Conservation (phyloP, 1,140 invertebrate species). For the fruit fly (Drosophila melanogaster) region DNA sequence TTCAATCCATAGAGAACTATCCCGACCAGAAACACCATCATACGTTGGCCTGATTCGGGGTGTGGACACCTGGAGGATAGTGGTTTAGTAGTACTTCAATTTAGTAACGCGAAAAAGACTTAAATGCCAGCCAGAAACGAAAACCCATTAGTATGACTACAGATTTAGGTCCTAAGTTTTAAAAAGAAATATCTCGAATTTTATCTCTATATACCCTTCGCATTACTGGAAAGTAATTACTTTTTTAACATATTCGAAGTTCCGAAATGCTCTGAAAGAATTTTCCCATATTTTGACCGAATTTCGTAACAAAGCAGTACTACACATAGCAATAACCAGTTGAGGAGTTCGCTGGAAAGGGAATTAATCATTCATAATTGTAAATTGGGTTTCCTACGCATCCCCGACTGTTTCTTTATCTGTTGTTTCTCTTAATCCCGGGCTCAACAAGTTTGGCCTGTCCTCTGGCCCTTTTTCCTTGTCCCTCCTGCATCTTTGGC, state of each 20-base stretch:
- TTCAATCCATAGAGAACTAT: slow-evolving; percentile 83
- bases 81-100: slow-evolving; percentile 24
- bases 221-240: too few species aligned
- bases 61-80: neutral
- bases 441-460: slow-evolving; percentile 46
- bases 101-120: slow-evolving; percentile 50
- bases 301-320: slow-evolving; percentile 3
- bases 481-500: slow-evolving; percentile 13
- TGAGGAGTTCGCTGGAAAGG: slow-evolving; percentile 32
- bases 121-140: slow-evolving; percentile 13
- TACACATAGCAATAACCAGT: slow-evolving; percentile 40
- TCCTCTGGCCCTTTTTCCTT: slow-evolving; percentile 26
- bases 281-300: too few species aligned
- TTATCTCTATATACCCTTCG: neutral
- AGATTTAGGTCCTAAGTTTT: slow-evolving; percentile 5
- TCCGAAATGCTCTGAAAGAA: too few species aligned
- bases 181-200: slow-evolving; percentile 8
- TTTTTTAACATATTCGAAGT: too few species aligned
- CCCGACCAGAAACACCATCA: slow-evolving; percentile 78
- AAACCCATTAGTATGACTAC: slow-evolving; percentile 13
- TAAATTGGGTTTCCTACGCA: slow-evolving; percentile 46
- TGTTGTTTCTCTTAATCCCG: slow-evolving; percentile 35
- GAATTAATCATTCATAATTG: slow-evolving; percentile 62
- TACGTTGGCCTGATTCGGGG: slow-evolving; percentile 57
- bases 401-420: slow-evolving; percentile 40